phyloP scores from a whole-genome alignment of 53 echinoderm and acorn worm genomes.

The Hippasteria phrygiana region DNA sequence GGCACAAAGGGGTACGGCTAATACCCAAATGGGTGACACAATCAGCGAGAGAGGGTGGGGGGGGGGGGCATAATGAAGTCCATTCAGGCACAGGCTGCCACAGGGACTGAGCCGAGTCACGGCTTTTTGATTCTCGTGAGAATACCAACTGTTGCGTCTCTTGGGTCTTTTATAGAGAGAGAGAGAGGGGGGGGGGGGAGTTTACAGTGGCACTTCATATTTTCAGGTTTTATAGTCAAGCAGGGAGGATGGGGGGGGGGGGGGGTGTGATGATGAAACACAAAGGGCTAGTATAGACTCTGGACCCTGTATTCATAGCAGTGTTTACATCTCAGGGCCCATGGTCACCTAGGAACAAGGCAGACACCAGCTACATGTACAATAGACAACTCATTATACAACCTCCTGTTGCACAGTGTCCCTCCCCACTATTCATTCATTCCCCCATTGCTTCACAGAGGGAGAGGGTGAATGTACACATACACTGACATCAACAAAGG shows the following conservation, averaged over 20 bases:
- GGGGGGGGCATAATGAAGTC: neutral
- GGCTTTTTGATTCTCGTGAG: conserved; percentile 55
- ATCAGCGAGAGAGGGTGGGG: neutral
- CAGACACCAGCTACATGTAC: conserved; percentile 33
- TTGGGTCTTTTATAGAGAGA: neutral
- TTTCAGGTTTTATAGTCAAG: neutral
- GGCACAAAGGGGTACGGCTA: conserved; percentile 51
- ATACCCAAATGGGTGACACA: conserved; percentile 60
- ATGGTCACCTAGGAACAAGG: conserved; percentile 15
- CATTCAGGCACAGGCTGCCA: conserved; percentile 22
- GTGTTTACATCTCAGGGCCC: conserved; percentile 17
- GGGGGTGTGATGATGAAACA: neutral
- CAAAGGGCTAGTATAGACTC: conserved; percentile 28
- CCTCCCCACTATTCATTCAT: neutral
- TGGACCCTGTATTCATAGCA: neutral
- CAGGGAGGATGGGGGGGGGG: neutral
- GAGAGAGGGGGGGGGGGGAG: conserved; percentile 2
- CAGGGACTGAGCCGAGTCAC: neutral
- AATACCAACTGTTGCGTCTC: conserved; percentile 53
- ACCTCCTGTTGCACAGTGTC: neutral
- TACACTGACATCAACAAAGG: neutral
- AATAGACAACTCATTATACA: neutral
- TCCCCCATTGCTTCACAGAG: neutral
- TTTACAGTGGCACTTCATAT: neutral
- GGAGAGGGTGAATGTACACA: neutral